A percentile compares a stretch with the other conserved stretches of the same genome.
Conservation (phyloP, 2,797 vertebrate genomes). For the Parauchenoglanis ngamensis region DNA sequence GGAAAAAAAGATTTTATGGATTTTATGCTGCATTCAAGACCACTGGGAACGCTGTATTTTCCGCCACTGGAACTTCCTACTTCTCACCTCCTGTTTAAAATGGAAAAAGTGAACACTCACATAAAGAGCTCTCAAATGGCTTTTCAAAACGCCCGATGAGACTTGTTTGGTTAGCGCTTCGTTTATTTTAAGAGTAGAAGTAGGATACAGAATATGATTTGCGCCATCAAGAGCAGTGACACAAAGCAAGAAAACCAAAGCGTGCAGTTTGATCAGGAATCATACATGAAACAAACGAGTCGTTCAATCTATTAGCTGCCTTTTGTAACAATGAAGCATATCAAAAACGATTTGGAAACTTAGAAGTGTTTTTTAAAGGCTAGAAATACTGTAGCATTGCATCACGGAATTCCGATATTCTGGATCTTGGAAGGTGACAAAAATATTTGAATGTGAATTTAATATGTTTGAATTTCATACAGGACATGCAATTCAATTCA, state of each 20-base stretch:
- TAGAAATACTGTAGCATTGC: not conserved
- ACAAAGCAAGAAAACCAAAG: not conserved
- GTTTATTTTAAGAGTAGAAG: not conserved
- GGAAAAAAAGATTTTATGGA: not conserved
- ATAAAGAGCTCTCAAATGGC: not conserved
- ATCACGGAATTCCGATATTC: not conserved
- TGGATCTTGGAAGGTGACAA: not conserved
- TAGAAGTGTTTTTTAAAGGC: not conserved
- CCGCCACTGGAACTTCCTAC: not conserved
- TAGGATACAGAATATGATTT: not conserved
- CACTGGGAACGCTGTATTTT: not conserved
- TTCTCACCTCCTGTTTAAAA: slow-evolving; percentile 19
- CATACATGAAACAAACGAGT: not conserved
- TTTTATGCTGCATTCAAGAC: not conserved
- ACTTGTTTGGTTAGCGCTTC: slow-evolving; percentile 1
- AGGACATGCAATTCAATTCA: not conserved
- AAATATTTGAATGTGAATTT: not conserved
- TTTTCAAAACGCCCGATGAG: not conserved
- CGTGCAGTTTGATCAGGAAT: not conserved
- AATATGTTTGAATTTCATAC: not conserved
- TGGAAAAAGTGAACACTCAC: slow-evolving; percentile 12
- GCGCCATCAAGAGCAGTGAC: not conserved
- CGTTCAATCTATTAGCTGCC: not conserved
- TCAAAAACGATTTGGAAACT: not conserved
- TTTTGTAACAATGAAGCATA: not conserved